Conservation (phyloP, 1,140 invertebrate species). For the Babylonia areolata region DNA sequence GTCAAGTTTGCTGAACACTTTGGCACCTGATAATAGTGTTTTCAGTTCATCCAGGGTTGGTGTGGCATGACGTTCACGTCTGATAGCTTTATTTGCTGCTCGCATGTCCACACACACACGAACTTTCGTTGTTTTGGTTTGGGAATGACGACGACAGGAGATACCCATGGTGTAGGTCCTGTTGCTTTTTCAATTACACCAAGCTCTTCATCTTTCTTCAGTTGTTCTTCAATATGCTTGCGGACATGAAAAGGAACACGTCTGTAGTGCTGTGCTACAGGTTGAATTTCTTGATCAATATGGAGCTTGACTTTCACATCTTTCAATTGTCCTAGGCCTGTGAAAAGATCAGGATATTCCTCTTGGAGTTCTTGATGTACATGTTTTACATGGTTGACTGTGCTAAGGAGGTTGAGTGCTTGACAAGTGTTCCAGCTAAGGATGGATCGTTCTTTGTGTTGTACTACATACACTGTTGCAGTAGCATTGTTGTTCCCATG, state of each 20-base stretch:
- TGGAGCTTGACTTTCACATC: no score
- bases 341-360: no score
- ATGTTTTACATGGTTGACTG: not conserved
- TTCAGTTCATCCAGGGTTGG: constrained; percentile 50
- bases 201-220: no score
- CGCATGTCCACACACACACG: constrained; percentile 56
- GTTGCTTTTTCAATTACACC: no score
- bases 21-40: no score
- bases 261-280: no score
- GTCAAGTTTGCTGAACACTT: constrained; percentile 51
- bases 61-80: constrained; percentile 41
- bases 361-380: no score
- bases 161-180: constrained; percentile 40
- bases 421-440: not conserved
- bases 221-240: no score
- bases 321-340: no score
- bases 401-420: not conserved
- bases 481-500: not conserved
- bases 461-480: constrained; percentile 4
- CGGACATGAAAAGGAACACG: no score
- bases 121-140: constrained; percentile 43
- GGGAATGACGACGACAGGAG: constrained; percentile 30
- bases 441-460: constrained; percentile 1
- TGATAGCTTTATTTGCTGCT: constrained; percentile 44
- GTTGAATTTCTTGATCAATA: no score